Evolutionary conservation across 2,888 invertebrate species (phyloP), one percentile per base, ranked within the genome.

Genomic region (Lucinisca nassula): DNA sequence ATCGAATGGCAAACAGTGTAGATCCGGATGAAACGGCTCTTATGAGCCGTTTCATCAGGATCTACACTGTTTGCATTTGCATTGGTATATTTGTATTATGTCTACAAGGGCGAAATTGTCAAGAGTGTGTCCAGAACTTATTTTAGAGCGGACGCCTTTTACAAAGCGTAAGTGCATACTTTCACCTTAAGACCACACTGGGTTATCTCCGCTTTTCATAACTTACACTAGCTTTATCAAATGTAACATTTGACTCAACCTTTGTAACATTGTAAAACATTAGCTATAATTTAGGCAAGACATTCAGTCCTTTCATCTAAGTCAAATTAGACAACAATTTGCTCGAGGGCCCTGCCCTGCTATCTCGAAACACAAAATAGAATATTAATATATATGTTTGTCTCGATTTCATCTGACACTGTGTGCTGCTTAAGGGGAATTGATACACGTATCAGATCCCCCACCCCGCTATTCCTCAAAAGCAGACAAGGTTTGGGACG

Each of bases 321-420:
- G 67, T 67, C 67, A 67, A 67, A 67, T 67, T 67, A 67, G 67
- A 35, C 67, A 67, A 67, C 32, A 3, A 67, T 35, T 67, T 35
- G 67, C 67, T 67, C 12, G 10, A 35, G 67, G 67, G 67, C 8
- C 32, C 32, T 35, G 67, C 21, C 24, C 12, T 67, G 8, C 32
- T 61, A 1, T 61, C 61, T 8, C n/a, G 3, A 61, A 61, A 61
- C 6, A 61, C 30, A 30, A 61, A 61, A 8, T 24, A 51, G 30
- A 12, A 30, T 61, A 21, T 45, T 4, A 27, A n/a, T 12, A 61
- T 30, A n/a, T 61, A 24, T 61, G 17, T 67, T 10, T 67, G 67
- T 67, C 35, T 30, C 67, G 30, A 17, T 30, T 35, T 67, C 35
- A 67, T 67, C 67, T 67, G 67, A 67, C 67, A 67, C 35, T 35